These are phyloP conservation scores for Sphaeridia pumilis DNA, from an alignment of 2,888 invertebrate species.

Conservation along the genomic window DNA sequence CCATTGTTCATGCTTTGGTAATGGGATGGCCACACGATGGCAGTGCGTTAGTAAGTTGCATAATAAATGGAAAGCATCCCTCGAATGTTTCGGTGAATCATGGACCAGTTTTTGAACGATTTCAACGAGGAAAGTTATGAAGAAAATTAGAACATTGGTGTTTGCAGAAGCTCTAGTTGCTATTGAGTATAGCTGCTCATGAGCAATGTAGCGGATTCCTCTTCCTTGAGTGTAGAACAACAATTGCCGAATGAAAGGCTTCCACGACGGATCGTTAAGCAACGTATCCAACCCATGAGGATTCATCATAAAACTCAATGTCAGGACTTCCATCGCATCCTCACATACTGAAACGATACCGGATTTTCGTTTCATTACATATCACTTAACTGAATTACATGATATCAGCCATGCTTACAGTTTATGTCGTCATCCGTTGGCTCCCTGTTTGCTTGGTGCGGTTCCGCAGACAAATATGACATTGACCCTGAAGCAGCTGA, in stretches of 20 bases:
- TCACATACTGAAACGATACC: slow-evolving; percentile 55
- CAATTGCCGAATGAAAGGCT: slow-evolving; percentile 49
- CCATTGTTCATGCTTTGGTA: slow-evolving; percentile 58
- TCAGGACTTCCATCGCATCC: slow-evolving; percentile 84
- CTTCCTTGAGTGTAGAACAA: slow-evolving; percentile 31
- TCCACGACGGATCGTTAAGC: slow-evolving; percentile 72
- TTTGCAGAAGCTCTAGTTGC: slow-evolving; percentile 64
- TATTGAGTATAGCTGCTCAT: slow-evolving; percentile 72
- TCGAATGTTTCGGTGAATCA: slow-evolving; percentile 58
- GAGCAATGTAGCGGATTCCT: slow-evolving; percentile 56
- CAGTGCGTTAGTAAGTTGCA: slow-evolving; percentile 59
- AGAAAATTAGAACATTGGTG: slow-evolving; percentile 51
- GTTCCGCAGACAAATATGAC: slow-evolving; percentile 30
- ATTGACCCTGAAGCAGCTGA: slow-evolving; percentile 55
- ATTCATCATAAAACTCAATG: slow-evolving; percentile 77
- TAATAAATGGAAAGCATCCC: slow-evolving; percentile 53
- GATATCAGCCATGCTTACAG: too few species aligned
- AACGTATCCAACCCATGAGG: slow-evolving; percentile 72
- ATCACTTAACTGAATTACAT: slow-evolving; percentile 2
- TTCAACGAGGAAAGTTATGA: slow-evolving; percentile 55
- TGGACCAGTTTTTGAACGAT: slow-evolving; percentile 53
- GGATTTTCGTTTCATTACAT: too few species aligned
- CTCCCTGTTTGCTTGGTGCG: slow-evolving; percentile 34
- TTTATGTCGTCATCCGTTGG: slow-evolving; percentile 29
- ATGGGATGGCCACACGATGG: slow-evolving; percentile 53